Evolutionary conservation across 2,797 vertebrate species (phyloP).

Genomic region (Ceyx erithaca): DNA sequence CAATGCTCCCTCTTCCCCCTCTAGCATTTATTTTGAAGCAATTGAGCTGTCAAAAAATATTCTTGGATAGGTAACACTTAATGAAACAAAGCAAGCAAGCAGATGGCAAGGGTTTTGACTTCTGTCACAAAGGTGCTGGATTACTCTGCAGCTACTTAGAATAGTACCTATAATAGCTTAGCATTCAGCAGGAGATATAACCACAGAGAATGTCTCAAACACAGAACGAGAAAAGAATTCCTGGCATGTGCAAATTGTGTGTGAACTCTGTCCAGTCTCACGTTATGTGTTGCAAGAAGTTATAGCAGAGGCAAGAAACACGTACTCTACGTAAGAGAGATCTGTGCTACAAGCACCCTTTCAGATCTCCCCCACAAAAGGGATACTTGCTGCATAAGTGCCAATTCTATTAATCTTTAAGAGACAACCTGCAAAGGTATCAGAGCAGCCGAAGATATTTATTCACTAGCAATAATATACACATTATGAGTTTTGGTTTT

Average conservation of each 20-base stretch:
- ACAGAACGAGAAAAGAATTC: conserved; percentile 7
- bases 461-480: background rate
- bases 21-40: background rate
- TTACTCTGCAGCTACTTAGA: background rate
- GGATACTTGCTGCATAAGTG: background rate
- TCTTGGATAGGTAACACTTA: background rate
- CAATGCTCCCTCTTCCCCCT: background rate
- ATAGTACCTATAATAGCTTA: background rate
- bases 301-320: background rate
- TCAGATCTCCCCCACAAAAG: background rate
- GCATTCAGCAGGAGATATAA: background rate
- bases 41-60: background rate
- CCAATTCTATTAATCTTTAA: background rate
- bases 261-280: conserved; percentile 28
- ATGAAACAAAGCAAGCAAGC: background rate
- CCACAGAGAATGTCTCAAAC: background rate
- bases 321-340: background rate
- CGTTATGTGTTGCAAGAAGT: conserved; percentile 16
- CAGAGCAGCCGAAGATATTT: background rate
- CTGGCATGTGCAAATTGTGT: conserved; percentile 14
- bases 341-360: background rate
- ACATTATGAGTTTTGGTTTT: background rate
- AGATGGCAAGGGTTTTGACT: background rate
- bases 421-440: background rate
- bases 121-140: background rate